Percentiles rank a stretch among this genome's conserved stretches.
phyloP scores from a whole-genome alignment of 2,797 vertebrate species.

The Sciaenops ocellatus region DNA sequence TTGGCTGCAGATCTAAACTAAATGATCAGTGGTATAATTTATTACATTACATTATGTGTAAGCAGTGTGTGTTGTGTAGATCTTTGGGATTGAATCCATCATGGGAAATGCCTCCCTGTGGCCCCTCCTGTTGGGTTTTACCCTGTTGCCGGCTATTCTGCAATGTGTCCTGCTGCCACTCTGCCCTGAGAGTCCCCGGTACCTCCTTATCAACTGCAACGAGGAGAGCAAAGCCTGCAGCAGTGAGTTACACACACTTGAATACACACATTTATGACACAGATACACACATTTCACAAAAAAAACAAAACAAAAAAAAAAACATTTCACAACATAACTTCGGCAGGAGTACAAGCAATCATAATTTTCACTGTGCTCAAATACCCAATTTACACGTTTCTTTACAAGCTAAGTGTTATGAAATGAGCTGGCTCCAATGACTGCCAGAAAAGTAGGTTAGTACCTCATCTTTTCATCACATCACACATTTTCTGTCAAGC shows the following conservation, averaged over 20 bases:
- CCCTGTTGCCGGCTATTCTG: constrained; percentile 88
- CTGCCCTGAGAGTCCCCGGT: constrained; percentile 95
- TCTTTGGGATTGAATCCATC: constrained; percentile 90
- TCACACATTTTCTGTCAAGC: not conserved
- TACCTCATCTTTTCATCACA: not conserved
- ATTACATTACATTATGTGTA: not conserved
- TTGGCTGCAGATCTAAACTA: too few species aligned
- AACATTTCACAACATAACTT: not conserved
- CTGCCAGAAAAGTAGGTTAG: not conserved
- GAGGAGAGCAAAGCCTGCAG: constrained; percentile 95
- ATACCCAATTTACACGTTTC: not conserved
- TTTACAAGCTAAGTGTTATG: not conserved
- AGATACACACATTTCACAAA: constrained; percentile 1
- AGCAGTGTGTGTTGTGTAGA: constrained; percentile 44
- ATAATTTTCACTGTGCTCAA: not conserved
- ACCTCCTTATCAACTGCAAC: constrained; percentile 94
- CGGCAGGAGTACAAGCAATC: not conserved
- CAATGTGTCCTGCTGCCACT: constrained; percentile 92
- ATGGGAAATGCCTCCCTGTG: constrained; percentile 91
- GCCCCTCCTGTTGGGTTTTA: constrained; percentile 92
- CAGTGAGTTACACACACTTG: constrained; percentile 80
- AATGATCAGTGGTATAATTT: not conserved
- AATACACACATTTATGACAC: not conserved
- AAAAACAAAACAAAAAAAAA: too few species aligned
- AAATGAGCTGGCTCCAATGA: not conserved